A percentile compares a stretch with the other conserved stretches of the same genome.
phyloP scores from a whole-genome alignment of 2,888 invertebrate species.

The Scaptomyza tumidula region DNA sequence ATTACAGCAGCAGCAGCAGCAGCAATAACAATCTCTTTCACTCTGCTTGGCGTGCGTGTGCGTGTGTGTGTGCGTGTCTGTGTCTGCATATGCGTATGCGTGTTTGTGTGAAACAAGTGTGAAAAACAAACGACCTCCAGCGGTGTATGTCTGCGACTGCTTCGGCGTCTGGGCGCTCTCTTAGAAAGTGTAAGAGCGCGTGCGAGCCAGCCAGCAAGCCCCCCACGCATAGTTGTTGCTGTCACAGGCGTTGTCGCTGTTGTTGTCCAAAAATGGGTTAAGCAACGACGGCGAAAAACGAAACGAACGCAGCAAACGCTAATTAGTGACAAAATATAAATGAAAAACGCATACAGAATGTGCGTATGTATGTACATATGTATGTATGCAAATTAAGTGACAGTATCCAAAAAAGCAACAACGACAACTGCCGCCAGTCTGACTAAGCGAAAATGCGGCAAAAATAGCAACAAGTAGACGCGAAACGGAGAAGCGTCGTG shows the following conservation, averaged over 20 bases:
- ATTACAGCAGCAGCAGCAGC: conserved; percentile 51
- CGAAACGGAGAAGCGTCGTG: conserved; percentile 60
- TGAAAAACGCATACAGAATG: conserved; percentile 63
- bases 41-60: conserved; percentile 7
- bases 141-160: conserved; percentile 55
- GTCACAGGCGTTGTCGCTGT: conserved; percentile 15
- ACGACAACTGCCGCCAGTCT: conserved; percentile 66
- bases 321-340: conserved; percentile 76
- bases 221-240: conserved; percentile 63
- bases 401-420: conserved; percentile 57
- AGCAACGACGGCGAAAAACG: conserved; percentile 43
- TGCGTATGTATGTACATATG: conserved; percentile 21
- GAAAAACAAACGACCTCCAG: conserved; percentile 78
- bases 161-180: conserved; percentile 57
- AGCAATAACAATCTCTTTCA: conserved; percentile 39
- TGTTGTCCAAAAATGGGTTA: conserved; percentile 64
- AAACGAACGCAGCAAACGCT: conserved; percentile 65
- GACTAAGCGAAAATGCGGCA: conserved; percentile 73
- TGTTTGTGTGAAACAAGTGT: conserved; percentile 71
- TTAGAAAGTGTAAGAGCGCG: conserved; percentile 63
- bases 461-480: conserved; percentile 77
- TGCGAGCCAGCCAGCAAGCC: conserved; percentile 42
- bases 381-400: conserved; percentile 68
- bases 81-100: conserved; percentile 7
- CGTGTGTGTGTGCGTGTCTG: conserved; percentile 12